Base-by-base conservation (phyloP, 2,888 invertebrate species). In the Smittia sp. region DNA sequence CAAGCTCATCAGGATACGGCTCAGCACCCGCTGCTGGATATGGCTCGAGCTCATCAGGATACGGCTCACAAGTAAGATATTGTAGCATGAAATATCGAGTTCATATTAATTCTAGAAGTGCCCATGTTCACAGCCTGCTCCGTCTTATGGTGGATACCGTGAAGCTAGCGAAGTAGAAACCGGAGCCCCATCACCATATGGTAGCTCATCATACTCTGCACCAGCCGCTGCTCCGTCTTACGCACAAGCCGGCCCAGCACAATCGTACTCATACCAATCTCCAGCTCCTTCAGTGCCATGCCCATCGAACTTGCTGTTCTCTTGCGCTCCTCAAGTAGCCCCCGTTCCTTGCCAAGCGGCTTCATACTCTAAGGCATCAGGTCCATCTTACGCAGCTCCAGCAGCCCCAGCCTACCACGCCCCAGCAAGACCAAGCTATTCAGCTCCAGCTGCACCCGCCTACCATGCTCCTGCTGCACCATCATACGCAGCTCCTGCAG, bases 271-370 rank as follows among this genome's bases (percentile, higher is more conserved):
- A 9, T 75, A 75, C 46, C 41, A 66, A 54, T 41, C 74, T 13
- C 75, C 75, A 38, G 73, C 74, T 25, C 75, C 74, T 68, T 25
- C 27, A 39, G 15, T 63, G 1, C 32, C 15, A 38, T 73, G 73
- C 32, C 25, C 32, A 11, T 32, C 22, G 6, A 73, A 73, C 18
- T 24, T 73, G 63, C 22, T 73, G 24, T 38, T 73, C 38, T 39
- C 63, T 9, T 73, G 73, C 25, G 58, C 25, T 1, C 73, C 73
- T 1, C 4, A 32, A 11, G 62, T 58, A 24, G 54, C 72, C 9
- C 58, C 25, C 6, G 72, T 62, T 25, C 72, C 72, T 6, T 72
- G 72, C 62, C 2, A n/a, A 6, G 3, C 62, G 2, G 24, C 22
- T 24, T 22, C 22, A 7, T 62, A 62, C 32, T 20, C 62, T 22